Conservation (phyloP, 2,888 invertebrate species). For the Drosophila suboccidentalis region DNA sequence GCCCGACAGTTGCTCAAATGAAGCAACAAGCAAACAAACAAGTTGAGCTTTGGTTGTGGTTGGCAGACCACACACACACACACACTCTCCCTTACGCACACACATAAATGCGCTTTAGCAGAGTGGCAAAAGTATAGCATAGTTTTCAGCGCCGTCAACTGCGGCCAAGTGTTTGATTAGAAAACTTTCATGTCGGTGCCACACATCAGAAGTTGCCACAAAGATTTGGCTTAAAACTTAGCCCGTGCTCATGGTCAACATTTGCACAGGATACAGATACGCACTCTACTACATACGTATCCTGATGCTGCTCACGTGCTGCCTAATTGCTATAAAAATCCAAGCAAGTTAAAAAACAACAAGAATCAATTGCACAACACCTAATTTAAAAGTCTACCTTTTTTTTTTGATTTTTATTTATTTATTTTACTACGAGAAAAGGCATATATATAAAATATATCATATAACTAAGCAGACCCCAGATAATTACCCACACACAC, state of each 20-base stretch:
- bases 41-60: conserved; percentile 56
- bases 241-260: conserved; percentile 38
- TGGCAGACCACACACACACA: conserved; percentile 37
- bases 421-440: conserved; percentile 27
- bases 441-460: conserved; percentile 49
- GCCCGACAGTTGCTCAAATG: conserved; percentile 32
- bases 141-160: conserved; percentile 46
- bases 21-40: conserved; percentile 76
- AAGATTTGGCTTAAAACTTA: conserved; percentile 63
- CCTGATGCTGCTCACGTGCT: conserved; percentile 13
- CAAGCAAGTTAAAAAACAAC: not conserved
- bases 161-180: conserved; percentile 72
- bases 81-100: conserved; percentile 1
- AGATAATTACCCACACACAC: not conserved
- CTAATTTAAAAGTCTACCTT: not conserved
- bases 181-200: conserved; percentile 59
- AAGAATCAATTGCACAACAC: conserved; percentile 7
- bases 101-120: not conserved
- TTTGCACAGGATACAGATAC: conserved; percentile 22
- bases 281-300: conserved; percentile 39
- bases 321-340: conserved; percentile 46
- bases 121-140: conserved; percentile 25
- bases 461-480: conserved; percentile 38
- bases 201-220: conserved; percentile 42
- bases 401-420: conserved; percentile 35